Base-by-base conservation (phyloP, 2,888 invertebrate genomes). In the Nephrotoma flavescens region DNA sequence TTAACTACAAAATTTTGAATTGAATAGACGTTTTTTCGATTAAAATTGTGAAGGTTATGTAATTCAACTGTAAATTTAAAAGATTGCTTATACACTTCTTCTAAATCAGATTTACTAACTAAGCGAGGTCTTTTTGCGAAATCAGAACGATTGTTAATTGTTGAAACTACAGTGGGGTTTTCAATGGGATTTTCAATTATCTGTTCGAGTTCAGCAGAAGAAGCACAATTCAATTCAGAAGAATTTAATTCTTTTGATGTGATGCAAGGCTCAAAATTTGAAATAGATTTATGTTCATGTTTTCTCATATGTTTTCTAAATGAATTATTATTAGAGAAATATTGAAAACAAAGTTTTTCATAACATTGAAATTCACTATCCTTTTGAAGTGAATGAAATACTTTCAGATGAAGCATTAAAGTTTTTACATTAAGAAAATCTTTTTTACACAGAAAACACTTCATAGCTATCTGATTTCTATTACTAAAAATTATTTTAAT, bases 361-460 rank as follows among this genome's bases (percentile, higher is more conserved):
- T 41, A 41, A 11, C 83, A 83, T 83, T 83, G 83, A 41, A 41
- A 83, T 41, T 83, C 41, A 86, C 52, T 41, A 47, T 86, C 12
- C 6, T 52, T 86, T 52, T 41, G 12, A 47, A 86, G 41, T 5
- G 52, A 52, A 86, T 86, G 86, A 86, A 42, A 86, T n/a, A 86
- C 6, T 86, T 86, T 86, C 41, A 86, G 41, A 86, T 86, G 86
- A 47, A 86, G 41, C 45, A 86, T 41, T 52, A 86, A 31, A 41
- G 52, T 52, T 86, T 44, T 86, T 11, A 45, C 52, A 41, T 15
- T 47, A 47, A 86, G 12, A 86, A 41, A 9, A 45, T 86, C 6
- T 52, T 41, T 12, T n/a, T 45, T 19, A 83, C 83, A 83, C 41
- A 83, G 9, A 83, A 83, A 83, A n/a, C 83, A 83, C 83, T 9